Conservation (phyloP, 2,113 vertebrate species). For the Lagenorhynchus albirostris region DNA sequence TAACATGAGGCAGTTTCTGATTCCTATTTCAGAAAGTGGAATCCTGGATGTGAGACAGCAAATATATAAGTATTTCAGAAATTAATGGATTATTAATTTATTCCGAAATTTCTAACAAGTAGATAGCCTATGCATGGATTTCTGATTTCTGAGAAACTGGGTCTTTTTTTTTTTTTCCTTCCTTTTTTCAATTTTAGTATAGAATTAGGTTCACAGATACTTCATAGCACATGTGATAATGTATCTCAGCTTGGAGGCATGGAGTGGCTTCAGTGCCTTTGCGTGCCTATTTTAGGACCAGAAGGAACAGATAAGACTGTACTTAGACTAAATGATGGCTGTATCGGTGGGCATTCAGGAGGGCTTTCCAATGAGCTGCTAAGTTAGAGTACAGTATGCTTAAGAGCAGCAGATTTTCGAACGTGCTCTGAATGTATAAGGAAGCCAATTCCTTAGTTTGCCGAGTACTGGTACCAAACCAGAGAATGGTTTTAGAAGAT, state of each 20-base stretch:
- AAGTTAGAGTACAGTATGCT: constrained; percentile 13
- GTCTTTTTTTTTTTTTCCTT: neutral
- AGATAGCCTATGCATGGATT: neutral
- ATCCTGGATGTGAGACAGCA: neutral
- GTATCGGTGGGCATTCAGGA: neutral
- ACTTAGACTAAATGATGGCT: neutral
- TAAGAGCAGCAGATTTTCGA: constrained; percentile 19
- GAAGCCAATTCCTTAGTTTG: neutral
- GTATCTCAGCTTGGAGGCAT: neutral
- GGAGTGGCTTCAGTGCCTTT: neutral
- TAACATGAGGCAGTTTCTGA: neutral
- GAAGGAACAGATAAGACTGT: constrained; percentile 1
- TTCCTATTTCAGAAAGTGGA: neutral
- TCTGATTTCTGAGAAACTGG: neutral
- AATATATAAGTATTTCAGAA: neutral
- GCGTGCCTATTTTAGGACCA: neutral
- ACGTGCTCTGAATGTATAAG: neutral
- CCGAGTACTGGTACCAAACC: neutral
- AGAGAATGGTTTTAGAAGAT: neutral
- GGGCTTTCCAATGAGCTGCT: constrained; percentile 56
- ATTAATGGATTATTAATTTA: neutral
- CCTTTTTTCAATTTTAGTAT: neutral
- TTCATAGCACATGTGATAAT: neutral
- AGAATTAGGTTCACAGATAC: neutral
- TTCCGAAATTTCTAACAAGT: neutral